Base-by-base conservation (phyloP, 2,797 vertebrate species). In the Brachyalestes nurse region DNA sequence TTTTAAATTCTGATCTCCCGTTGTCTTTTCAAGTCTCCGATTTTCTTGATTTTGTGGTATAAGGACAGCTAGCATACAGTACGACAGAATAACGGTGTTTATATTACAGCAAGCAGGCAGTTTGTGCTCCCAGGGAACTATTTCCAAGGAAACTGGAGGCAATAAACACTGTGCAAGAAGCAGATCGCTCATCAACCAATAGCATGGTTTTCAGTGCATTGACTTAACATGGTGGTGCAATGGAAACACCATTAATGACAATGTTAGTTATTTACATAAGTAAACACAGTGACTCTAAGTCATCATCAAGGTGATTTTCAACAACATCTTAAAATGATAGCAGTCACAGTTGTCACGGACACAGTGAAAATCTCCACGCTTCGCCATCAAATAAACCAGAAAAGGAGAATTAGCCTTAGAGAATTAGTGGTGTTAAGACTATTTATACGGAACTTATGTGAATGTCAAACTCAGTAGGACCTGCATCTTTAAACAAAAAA, bases 261-360 rank as follows among this genome's bases (percentile, higher is more conserved):
- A 47, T 80, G 69, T 84, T 62, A 76, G 74, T 84, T 82, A 83
- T 82, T 85, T 86, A 85, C 77, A 72, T 58, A 79, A 82, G 79
- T 82, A 80, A 84, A 84, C 83, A 83, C 78, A 77, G 84, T 76
- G 81, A 78, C 79, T 61, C 72, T 71, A 51, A 67, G 72, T 85
- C 80, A 82, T 69, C 49, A 12, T 83, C 75, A 87, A 86, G 86
- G 85, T 86, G 82, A 87, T 82, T 86, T 85, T 60, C 87, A 87
- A 75, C 86, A 89, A 81, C 82, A 86, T 88, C 88, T 83, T 86
- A 75, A 85, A 51, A 86, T 83, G 86, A 89, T 88, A 85, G 88
- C 84, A 87, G 83, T 94, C 93, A 93, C 93, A 91, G 92, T 93
- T 85, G 57, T 93, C 88, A 92, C 90, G 89, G 91, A 91, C 92